Evolutionary conservation across 2,113 vertebrate genomes (phyloP).

Genomic region (Malurus alboscapulatus): DNA sequence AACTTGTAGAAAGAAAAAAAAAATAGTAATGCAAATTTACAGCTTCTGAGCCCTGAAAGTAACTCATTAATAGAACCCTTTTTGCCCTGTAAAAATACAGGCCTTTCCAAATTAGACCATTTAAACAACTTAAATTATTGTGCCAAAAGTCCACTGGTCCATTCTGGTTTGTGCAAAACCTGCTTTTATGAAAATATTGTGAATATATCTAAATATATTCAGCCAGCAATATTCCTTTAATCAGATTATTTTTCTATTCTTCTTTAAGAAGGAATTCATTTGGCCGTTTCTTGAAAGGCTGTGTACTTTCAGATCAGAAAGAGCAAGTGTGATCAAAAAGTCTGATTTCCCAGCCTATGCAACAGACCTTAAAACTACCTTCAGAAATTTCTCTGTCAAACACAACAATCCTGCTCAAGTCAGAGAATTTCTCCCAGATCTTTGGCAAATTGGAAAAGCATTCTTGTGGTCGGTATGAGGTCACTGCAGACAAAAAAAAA

Average conservation of each 20-base stretch:
- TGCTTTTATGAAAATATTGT: neutral
- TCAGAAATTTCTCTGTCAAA: neutral
- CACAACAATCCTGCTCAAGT: neutral
- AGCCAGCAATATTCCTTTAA: neutral
- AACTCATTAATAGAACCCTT: neutral
- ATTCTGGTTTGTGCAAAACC: neutral
- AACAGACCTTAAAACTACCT: neutral
- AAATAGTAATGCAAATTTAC: neutral
- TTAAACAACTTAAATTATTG: neutral
- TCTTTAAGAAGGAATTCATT: neutral
- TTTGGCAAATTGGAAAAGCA: neutral
- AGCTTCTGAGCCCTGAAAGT: neutral
- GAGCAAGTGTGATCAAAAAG: neutral
- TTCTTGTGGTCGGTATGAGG: constrained; percentile 34
- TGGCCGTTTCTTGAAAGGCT: neutral
- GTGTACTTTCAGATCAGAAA: neutral
- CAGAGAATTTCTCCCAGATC: neutral
- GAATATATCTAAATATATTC: neutral
- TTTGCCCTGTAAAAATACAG: neutral
- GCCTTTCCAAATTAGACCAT: neutral
- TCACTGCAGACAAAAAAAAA: neutral
- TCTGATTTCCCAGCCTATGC: neutral
- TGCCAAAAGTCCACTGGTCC: neutral
- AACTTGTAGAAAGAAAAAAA: neutral
- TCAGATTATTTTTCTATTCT: neutral